Evolutionary conservation across 2,113 vertebrate species (phyloP), one percentile per base, ranked within the genome.

Genomic region (Galemys pyrenaicus): DNA sequence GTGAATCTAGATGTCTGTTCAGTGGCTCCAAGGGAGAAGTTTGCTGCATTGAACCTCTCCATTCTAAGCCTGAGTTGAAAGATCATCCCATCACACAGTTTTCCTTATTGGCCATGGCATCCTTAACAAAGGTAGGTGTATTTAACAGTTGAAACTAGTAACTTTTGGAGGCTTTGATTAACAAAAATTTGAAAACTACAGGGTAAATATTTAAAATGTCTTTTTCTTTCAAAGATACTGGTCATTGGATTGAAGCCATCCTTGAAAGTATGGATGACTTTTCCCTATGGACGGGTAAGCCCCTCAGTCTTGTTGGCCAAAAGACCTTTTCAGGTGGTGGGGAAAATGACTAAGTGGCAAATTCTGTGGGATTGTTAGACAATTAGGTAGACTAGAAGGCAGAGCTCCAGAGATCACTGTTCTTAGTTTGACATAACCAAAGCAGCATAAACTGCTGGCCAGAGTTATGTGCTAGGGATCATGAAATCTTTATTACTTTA

Each of bases 1-100:
- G 99, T 64, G 99, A 99, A 77, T 99, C 99, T 32, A 98, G 99
- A 0, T 99, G 99, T 97, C 98, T 99, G 68, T 99, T 99, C 98
- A 99, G 99, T 74, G 99, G 99, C 68, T 99, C 99, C 12, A 99
- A 99, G 98, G 99, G 99, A 16, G 99, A 99, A 82, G 99, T 99
- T 89, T 99, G 99, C 98, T 99, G 99, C 60, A 98, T 99, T 35
- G 99, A 99, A 91, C 99, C 99, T 0, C 95, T 99, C 11, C 99
- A 99, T 28, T 98, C 99, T 16, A 99, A 99, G 87, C 97, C 97
- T 9, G 99, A 99, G 65, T 98, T 99, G 92, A 99, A 98, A 96
- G 99, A 99, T 80, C 99, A 99, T 97, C 99, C 99, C 28, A 99
- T 99, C 97, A 99, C 99, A 28, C 99, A 99, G 65, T 99, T 99